phyloP scores from a whole-genome alignment of 2,797 vertebrate genomes.

The Sebastes steindachneri region DNA sequence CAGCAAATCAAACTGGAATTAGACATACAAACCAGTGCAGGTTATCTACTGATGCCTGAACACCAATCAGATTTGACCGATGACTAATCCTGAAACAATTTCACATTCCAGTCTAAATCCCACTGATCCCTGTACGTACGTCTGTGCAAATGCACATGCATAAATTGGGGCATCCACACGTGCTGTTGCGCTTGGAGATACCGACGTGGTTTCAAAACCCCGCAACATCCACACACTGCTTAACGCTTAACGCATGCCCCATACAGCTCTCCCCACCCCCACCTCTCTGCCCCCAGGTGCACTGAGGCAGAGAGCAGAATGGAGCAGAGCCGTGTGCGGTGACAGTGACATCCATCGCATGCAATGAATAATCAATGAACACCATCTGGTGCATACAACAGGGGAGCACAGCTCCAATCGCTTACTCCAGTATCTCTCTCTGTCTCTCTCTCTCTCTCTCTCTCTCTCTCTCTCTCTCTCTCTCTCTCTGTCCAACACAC shows the following conservation, averaged over 20 bases:
- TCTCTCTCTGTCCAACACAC: conserved; percentile 35
- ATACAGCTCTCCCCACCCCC: conserved; percentile 25
- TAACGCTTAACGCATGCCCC: conserved; percentile 3
- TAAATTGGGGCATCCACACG: background rate
- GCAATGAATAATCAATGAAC: conserved; percentile 89
- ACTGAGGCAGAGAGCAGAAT: conserved; percentile 73
- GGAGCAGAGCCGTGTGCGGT: conserved; percentile 71
- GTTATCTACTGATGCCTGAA: conserved; percentile 1
- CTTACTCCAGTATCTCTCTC: conserved; percentile 59
- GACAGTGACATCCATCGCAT: conserved; percentile 85
- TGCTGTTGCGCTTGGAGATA: background rate
- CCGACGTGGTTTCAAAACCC: conserved; percentile 14
- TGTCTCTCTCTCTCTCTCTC: conserved; percentile 22
- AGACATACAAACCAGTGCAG: background rate
- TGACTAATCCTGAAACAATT: conserved; percentile 52
- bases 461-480: conserved; percentile 41
- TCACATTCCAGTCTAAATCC: conserved; percentile 42
- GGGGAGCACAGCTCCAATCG: conserved; percentile 74
- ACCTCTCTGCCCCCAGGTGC: conserved; percentile 65
- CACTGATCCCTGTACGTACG: conserved; percentile 37
- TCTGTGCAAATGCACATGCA: conserved; percentile 32
- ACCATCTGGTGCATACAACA: conserved; percentile 85
- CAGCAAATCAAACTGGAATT: conserved; percentile 12
- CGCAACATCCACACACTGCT: conserved; percentile 16
- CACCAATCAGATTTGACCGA: conserved; percentile 24